These are phyloP conservation scores for Mohoua ochrocephala DNA, from an alignment of 2,113 vertebrate species.

Conservation along the genomic window DNA sequence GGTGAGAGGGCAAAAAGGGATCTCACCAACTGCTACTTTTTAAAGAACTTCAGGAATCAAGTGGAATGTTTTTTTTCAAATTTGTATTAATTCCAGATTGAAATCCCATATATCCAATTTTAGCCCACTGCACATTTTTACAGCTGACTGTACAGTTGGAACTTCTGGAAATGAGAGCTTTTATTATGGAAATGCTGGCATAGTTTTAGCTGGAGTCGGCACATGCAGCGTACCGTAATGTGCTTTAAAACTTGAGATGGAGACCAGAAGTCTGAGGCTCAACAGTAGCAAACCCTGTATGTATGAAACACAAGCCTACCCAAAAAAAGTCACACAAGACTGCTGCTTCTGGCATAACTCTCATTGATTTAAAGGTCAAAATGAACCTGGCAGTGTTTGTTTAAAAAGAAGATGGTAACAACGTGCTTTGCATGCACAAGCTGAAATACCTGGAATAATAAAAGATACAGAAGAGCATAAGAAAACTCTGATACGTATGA, in stretches of 20 bases:
- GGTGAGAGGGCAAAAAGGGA: not conserved
- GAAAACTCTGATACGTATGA: not conserved
- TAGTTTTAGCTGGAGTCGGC: not conserved
- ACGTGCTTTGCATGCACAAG: not conserved
- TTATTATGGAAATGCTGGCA: conserved; percentile 61
- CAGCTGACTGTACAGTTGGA: conserved; percentile 4
- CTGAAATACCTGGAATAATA: not conserved
- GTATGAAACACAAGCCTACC: not conserved
- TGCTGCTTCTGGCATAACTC: not conserved
- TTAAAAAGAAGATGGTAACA: not conserved
- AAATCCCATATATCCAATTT: conserved; percentile 13
- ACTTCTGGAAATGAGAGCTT: conserved; percentile 31
- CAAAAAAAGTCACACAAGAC: not conserved
- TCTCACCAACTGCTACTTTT: not conserved
- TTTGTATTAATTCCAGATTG: conserved; percentile 1
- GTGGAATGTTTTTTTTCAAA: not conserved
- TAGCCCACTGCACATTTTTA: conserved; percentile 32
- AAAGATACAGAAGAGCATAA: not conserved
- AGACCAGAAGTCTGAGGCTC: conserved; percentile 52
- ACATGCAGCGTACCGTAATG: not conserved
- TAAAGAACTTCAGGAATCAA: not conserved
- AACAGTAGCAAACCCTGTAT: not conserved
- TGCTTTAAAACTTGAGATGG: conserved; percentile 44
- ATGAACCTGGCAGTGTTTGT: not conserved
- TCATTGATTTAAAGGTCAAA: not conserved